Conservation (phyloP, 2,888 invertebrate genomes). For the Empis stercorea region DNA sequence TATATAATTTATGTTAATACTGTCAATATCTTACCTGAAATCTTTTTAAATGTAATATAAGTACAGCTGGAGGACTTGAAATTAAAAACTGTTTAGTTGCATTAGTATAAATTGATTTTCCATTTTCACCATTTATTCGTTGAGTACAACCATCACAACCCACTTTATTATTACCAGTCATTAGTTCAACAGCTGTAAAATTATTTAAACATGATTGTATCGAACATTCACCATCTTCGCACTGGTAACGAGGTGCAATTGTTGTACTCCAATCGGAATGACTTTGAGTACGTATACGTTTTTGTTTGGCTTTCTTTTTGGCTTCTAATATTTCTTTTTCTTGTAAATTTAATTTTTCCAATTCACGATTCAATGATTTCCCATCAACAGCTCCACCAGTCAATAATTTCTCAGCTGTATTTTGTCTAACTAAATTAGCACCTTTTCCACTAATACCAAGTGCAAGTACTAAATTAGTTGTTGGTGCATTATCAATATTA, state of each 20-base stretch:
- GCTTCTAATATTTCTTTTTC: constrained; percentile 3
- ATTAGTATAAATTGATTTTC: constrained; percentile 65
- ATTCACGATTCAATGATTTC: constrained; percentile 12
- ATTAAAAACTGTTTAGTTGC: constrained; percentile 78
- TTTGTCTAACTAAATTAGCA: constrained; percentile 26
- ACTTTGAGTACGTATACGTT: constrained; percentile 31
- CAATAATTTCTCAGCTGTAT: constrained; percentile 12
- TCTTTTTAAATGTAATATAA: constrained; percentile 89
- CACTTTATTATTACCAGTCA: constrained; percentile 87
- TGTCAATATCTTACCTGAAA: constrained; percentile 48
- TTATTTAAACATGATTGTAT: constrained; percentile 83
- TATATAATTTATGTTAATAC: too few species aligned
- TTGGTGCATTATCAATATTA: constrained; percentile 10
- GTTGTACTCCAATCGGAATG: constrained; percentile 39
- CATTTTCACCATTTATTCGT: constrained; percentile 51
- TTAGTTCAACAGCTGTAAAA: constrained; percentile 80
- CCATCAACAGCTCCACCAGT: constrained; percentile 1
- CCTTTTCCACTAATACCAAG: constrained; percentile 31
- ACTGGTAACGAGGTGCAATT: constrained; percentile 53
- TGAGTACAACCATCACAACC: constrained; percentile 83
- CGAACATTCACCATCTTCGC: constrained; percentile 67
- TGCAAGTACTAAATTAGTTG: constrained; percentile 22
- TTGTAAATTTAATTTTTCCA: constrained; percentile 9
- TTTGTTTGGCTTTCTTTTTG: constrained; percentile 18
- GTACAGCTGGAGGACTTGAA: constrained; percentile 80